Evolutionary conservation across 2,797 vertebrate species (phyloP).

Genomic region (Lithobates pipiens): DNA sequence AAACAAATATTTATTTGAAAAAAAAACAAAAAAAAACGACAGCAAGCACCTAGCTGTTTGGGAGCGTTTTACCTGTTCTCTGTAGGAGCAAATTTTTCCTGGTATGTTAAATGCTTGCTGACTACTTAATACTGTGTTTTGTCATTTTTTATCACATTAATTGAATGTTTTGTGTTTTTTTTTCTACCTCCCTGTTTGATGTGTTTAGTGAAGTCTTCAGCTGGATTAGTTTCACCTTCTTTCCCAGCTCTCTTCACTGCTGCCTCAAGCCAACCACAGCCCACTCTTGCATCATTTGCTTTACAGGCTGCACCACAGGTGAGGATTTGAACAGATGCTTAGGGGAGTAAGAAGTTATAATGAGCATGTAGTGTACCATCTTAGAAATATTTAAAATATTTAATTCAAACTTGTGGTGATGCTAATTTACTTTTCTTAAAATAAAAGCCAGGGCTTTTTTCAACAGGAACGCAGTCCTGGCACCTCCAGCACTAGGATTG

Average conservation of each 20-base stretch:
- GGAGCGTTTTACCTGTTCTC: no score
- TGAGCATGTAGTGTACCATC: neutral
- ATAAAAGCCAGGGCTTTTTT: no score
- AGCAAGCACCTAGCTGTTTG: no score
- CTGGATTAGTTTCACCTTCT: slow-evolving; percentile 68
- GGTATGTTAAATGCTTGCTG: no score
- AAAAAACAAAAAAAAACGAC: no score
- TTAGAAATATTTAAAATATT: no score
- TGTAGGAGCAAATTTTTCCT: no score
- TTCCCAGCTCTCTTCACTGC: slow-evolving; percentile 76
- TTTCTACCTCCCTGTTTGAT: slow-evolving; percentile 22
- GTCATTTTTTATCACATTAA: neutral
- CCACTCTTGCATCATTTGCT: slow-evolving; percentile 78
- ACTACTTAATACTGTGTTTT: neutral
- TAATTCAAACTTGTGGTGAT: neutral
- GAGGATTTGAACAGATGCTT: slow-evolving; percentile 49
- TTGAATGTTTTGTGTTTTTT: neutral
- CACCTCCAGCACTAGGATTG: no score
- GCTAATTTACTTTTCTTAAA: no score
- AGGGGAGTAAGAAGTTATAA: neutral
- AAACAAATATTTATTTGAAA: no score
- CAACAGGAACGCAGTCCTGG: no score
- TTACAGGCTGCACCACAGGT: slow-evolving; percentile 91
- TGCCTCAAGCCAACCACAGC: slow-evolving; percentile 77
- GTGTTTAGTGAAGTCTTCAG: slow-evolving; percentile 74